Conservation (phyloP, 92 coral and sea anemone genomes). For the Parazoanthus darwini region DNA sequence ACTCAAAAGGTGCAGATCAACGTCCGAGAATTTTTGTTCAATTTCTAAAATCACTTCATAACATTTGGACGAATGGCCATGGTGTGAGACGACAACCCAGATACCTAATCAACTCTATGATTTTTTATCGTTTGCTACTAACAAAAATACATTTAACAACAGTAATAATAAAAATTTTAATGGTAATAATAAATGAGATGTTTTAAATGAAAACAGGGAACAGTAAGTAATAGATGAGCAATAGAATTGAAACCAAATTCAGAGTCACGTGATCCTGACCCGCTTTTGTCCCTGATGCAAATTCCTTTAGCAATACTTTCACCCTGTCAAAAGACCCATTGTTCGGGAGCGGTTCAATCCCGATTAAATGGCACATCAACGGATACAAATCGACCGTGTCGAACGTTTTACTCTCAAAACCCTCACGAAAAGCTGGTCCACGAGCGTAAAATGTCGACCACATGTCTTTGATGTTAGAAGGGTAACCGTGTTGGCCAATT, state of each 20-base stretch:
- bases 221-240: not conserved
- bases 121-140: too few relatives aligned
- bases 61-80: too few relatives aligned
- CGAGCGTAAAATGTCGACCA: slow-evolving; percentile 63
- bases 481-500: slow-evolving; percentile 61
- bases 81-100: too few relatives aligned
- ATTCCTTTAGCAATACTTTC: slow-evolving; percentile 44
- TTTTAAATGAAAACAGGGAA: not conserved
- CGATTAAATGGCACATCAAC: slow-evolving; percentile 65
- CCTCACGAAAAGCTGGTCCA: slow-evolving; percentile 67
- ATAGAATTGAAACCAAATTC: not conserved
- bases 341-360: slow-evolving; percentile 61
- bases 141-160: too few relatives aligned
- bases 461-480: slow-evolving; percentile 32
- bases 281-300: not conserved
- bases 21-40: too few relatives aligned
- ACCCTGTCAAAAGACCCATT: slow-evolving; percentile 66
- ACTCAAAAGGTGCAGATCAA: too few relatives aligned
- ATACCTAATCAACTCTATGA: too few relatives aligned
- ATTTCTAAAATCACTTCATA: too few relatives aligned
- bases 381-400: slow-evolving; percentile 62
- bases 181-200: not conserved
- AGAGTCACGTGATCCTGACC: slow-evolving; percentile 1
- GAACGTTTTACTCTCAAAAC: slow-evolving; percentile 40
- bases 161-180: too few relatives aligned